These are phyloP conservation scores for Dolichallabes microphthalmus DNA, from an alignment of 2,113 vertebrate genomes.

Conservation along the genomic window DNA sequence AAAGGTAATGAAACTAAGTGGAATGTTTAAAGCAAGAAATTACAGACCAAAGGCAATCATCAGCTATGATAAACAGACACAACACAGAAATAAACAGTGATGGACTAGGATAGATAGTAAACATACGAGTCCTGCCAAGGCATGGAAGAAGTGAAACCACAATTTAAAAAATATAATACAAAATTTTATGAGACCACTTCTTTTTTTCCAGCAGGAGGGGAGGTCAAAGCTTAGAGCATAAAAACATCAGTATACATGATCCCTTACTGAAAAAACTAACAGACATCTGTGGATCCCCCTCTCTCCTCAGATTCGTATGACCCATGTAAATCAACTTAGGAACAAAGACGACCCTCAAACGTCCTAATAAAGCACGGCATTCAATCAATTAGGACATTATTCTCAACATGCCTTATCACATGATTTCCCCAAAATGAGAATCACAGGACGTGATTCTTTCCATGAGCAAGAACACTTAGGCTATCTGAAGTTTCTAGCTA, in stretches of 20 bases:
- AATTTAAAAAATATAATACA: too few species aligned
- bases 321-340: slow-evolving; percentile 34
- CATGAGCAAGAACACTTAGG: neutral
- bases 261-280: neutral
- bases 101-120: neutral
- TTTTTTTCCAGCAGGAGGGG: neutral
- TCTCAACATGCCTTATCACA: neutral
- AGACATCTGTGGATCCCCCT: neutral
- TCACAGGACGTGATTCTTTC: slow-evolving; percentile 63
- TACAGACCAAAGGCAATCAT: neutral
- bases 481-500: neutral
- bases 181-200: neutral
- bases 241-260: neutral
- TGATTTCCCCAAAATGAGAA: slow-evolving; percentile 60
- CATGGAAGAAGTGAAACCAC: too few species aligned
- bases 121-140: too few species aligned
- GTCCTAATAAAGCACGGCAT: slow-evolving; percentile 62
- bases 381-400: slow-evolving; percentile 69
- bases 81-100: neutral
- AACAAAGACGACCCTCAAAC: slow-evolving; percentile 61
- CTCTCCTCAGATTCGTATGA: slow-evolving; percentile 25
- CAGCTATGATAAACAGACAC: neutral
- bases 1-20: neutral
- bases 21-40: neutral
- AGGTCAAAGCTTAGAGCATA: neutral